These are phyloP conservation scores for Exocentrus adspersus DNA, from an alignment of 2,888 invertebrate genomes.

Conservation along the genomic window DNA sequence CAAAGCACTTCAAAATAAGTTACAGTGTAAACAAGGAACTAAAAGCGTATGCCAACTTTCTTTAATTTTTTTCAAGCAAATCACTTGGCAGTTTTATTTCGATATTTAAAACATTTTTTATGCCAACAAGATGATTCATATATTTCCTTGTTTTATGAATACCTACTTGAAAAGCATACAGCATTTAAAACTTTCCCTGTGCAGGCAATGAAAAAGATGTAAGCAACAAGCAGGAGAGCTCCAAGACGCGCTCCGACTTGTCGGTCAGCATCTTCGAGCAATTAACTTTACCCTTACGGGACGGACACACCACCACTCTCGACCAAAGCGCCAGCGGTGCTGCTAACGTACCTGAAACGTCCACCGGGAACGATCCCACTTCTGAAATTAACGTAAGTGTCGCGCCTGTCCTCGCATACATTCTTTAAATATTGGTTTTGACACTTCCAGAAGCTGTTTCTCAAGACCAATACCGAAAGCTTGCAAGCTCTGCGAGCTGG, in stretches of 20 bases:
- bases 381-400: conserved; percentile 64
- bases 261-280: conserved; percentile 79
- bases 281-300: conserved; percentile 74
- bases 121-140: too few species aligned
- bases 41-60: not conserved
- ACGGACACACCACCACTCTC: conserved; percentile 62
- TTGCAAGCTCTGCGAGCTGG: conserved; percentile 86
- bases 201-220: conserved; percentile 66
- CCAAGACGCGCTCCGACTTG: conserved; percentile 74
- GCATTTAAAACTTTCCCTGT: conserved; percentile 22
- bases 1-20: not conserved
- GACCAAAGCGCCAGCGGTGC: conserved; percentile 61
- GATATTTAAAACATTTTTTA: too few species aligned
- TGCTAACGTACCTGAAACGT: conserved; percentile 53
- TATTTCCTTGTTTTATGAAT: too few species aligned
- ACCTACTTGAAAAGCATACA: too few species aligned
- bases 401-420: conserved; percentile 1
- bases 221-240: conserved; percentile 67
- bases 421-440: conserved; percentile 14
- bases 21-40: not conserved
- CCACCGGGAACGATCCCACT: conserved; percentile 56
- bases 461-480: conserved; percentile 79
- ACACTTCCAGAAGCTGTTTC: conserved; percentile 75
- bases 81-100: too few species aligned
- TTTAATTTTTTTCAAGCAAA: not conserved